Base-by-base conservation (phyloP, 2,888 invertebrate species). In the Dryocosmus kuriphilus region DNA sequence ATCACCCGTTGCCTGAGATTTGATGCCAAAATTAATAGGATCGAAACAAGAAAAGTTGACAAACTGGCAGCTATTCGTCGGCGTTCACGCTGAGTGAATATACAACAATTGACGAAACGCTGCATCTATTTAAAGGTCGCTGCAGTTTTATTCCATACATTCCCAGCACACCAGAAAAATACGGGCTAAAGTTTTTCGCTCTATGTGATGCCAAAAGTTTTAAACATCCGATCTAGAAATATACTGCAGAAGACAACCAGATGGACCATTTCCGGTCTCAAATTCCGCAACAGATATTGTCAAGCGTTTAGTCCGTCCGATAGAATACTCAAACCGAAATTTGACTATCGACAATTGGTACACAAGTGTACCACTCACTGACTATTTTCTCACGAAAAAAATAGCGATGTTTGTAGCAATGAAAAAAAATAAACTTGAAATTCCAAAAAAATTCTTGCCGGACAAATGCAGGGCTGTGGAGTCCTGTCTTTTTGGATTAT, bases 71-170 rank as follows among this genome's bases (percentile, higher is more conserved):
- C 83, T 19, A 77, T 81, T 57, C 46, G 78, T 77, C 77, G 16
- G 73, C 41, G 71, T 83, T 79, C 73, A 78, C 65, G 27, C 38
- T 80, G n/a, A 61, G 79, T 7, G 77, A 83, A 71, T 77, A 60
- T 35, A 79, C 81, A 19, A 82, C 80, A 24, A 81, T 83, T 27
- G 84, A 85, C 35, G 82, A 84, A 75, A 81, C 82, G 81, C 60
- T 83, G 6, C 80, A 81, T 38, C 73, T 75, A 30, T 83, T 82
- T 61, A n/a, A 79, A 35, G 82, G 83, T 19, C 51, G 81, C 1
- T 83, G 83, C 51, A 62, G 76, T 55, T 85, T 78, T 65, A 32
- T 71, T 14, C 79, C 77, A 22, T 79, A 71, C 30, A 79, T 79
- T 61, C 79, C 74, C 14, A 63, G 51, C 35, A 79, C 76, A 61